These are phyloP conservation scores for Montipora foliosa DNA, from an alignment of 64 coral and sea anemone genomes.

Conservation along the genomic window DNA sequence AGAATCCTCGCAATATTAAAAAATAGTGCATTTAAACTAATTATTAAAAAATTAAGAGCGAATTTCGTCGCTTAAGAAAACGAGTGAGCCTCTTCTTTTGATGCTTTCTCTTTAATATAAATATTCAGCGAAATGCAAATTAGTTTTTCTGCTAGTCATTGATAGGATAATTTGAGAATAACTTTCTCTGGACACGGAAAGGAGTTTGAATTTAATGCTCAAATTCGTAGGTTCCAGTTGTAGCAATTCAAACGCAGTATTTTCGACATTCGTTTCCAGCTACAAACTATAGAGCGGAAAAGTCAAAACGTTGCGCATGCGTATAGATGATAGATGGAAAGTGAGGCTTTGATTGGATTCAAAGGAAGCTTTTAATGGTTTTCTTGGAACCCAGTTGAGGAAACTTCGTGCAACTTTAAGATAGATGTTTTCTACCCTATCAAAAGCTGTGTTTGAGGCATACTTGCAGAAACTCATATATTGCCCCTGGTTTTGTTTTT, in stretches of 20 bases:
- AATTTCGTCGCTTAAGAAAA: background rate
- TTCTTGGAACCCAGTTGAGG: background rate
- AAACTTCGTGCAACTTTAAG: background rate
- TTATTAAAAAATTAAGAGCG: slow-evolving; percentile 54
- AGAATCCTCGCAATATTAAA: slow-evolving; percentile 68
- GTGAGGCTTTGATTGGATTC: background rate
- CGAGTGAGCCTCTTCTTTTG: background rate
- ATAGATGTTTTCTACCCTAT: background rate
- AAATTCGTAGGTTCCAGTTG: background rate
- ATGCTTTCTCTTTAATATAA: slow-evolving; percentile 28
- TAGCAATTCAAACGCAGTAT: background rate
- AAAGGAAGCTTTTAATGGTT: background rate
- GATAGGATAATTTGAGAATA: slow-evolving; percentile 10
- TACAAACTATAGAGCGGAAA: background rate
- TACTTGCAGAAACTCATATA: background rate
- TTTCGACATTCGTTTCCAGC: background rate
- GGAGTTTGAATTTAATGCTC: slow-evolving; percentile 1
- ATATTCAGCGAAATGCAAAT: slow-evolving; percentile 79
- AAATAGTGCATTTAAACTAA: slow-evolving; percentile 9
- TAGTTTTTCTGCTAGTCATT: slow-evolving; percentile 28
- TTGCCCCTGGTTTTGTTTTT: background rate
- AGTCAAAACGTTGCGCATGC: background rate
- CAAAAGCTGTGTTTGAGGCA: background rate
- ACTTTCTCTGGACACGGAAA: background rate
- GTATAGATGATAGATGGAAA: background rate